Evolutionary conservation across 1,140 invertebrate genomes (phyloP).

Genomic region (Drosophila parabipectinata): DNA sequence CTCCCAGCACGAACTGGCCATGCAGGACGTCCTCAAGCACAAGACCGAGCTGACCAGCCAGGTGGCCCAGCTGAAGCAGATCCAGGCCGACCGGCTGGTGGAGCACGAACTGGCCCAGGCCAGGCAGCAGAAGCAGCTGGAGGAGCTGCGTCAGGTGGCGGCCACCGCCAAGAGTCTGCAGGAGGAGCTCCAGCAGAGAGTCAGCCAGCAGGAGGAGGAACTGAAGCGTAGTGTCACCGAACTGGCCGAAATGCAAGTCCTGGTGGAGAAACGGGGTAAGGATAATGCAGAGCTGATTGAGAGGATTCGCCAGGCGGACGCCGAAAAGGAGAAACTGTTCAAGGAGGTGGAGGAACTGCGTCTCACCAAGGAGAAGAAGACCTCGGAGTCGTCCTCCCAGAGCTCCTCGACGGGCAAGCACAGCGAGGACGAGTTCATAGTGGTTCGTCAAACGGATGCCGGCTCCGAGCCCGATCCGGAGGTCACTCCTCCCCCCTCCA

Average conservation of each 20-base stretch:
- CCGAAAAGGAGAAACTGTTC: conserved; percentile 47
- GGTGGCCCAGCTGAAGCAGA: conserved; percentile 48
- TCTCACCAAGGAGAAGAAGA: conserved; percentile 70
- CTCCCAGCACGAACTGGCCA: conserved; percentile 88
- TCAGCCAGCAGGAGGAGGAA: conserved; percentile 51
- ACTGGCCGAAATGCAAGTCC: conserved; percentile 66
- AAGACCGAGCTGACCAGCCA: conserved; percentile 88
- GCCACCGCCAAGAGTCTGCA: neutral
- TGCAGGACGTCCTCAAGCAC: conserved; percentile 87
- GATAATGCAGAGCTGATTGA: conserved; percentile 71
- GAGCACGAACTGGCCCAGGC: conserved; percentile 62
- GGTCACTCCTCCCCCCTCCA: conserved; percentile 57
- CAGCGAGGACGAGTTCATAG: conserved; percentile 82
- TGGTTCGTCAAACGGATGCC: conserved; percentile 70
- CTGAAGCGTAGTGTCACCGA: conserved; percentile 52
- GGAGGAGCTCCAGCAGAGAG: conserved; percentile 38
- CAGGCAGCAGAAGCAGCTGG: conserved; percentile 48
- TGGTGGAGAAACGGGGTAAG: conserved; percentile 64
- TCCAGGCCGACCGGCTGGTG: conserved; percentile 67
- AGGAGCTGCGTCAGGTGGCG: conserved; percentile 11
- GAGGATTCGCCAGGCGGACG: conserved; percentile 60
- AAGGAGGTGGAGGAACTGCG: conserved; percentile 63
- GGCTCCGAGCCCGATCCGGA: conserved; percentile 50
- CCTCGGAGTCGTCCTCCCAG: conserved; percentile 75
- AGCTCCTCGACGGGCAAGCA: conserved; percentile 76